These are phyloP conservation scores for Psilopsiagon aurifrons DNA, from an alignment of 2,113 vertebrate species.

Conservation along the genomic window DNA sequence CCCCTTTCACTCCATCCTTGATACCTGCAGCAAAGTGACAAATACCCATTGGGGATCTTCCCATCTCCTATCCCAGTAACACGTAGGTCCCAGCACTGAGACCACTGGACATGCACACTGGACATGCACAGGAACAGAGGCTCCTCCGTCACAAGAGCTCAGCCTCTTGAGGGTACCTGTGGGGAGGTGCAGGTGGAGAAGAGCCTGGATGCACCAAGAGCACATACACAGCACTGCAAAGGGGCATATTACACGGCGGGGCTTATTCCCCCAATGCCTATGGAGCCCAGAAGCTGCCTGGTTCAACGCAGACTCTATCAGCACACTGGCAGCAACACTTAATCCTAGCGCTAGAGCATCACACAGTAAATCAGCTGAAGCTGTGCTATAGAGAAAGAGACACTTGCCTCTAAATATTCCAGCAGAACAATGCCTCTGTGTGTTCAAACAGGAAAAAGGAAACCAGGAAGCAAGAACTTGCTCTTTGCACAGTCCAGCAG, in stretches of 20 bases:
- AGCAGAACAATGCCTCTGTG: neutral
- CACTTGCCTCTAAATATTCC: neutral
- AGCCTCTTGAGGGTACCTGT: neutral
- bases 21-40: neutral
- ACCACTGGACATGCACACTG: neutral
- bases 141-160: neutral
- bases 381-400: fast-evolving
- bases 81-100: neutral
- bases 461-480: neutral
- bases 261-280: neutral
- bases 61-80: neutral
- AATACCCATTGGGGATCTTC: neutral
- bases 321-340: neutral
- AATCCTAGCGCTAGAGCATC: neutral
- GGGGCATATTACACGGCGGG: fast-evolving
- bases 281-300: neutral
- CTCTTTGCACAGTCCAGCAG: neutral
- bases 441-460: neutral
- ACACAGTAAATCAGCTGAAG: neutral
- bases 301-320: neutral
- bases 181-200: neutral
- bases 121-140: neutral
- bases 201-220: neutral
- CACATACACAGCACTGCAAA: neutral
- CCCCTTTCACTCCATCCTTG: neutral